Evolutionary conservation across 2,113 vertebrate genomes (phyloP).

Genomic region (Tachysurus fulvidraco): DNA sequence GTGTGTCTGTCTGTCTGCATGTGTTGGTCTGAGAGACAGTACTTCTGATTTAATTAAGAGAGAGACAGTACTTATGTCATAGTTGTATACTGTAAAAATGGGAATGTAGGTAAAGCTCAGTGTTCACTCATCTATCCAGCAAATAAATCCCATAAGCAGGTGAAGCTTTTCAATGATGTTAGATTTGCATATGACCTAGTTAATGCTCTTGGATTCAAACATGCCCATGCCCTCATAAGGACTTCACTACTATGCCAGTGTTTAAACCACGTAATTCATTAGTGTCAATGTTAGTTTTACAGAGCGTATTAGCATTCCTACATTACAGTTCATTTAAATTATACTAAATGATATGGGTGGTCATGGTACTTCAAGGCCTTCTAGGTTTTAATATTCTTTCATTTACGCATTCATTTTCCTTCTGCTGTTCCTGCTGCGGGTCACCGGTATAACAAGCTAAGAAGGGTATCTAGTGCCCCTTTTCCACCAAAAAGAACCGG

Average conservation of each 20-base stretch:
- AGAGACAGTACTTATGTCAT: neutral
- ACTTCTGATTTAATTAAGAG: too few species aligned
- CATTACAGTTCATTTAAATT: too few species aligned
- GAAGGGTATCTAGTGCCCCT: neutral
- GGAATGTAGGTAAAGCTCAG: neutral
- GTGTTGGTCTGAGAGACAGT: too few species aligned
- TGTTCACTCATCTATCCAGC: neutral
- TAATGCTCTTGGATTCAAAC: neutral
- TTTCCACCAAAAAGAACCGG: too few species aligned
- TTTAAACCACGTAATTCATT: neutral
- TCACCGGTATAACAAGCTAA: neutral
- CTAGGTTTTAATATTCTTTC: neutral
- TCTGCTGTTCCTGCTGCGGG: neutral
- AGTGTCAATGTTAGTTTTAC: neutral
- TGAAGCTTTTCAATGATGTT: neutral
- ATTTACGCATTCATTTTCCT: neutral
- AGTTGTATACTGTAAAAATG: neutral
- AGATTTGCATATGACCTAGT: neutral
- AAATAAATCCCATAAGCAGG: slow-evolving; percentile 2
- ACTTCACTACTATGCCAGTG: neutral
- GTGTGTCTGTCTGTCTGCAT: neutral
- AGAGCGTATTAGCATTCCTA: neutral
- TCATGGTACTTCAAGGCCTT: neutral
- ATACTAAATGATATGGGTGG: too few species aligned
- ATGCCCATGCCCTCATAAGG: neutral